Percentiles rank a stretch among this genome's conserved stretches.
Evolutionary conservation across 2,797 vertebrate genomes (phyloP).

Genomic region (Cyclura pinguis): DNA sequence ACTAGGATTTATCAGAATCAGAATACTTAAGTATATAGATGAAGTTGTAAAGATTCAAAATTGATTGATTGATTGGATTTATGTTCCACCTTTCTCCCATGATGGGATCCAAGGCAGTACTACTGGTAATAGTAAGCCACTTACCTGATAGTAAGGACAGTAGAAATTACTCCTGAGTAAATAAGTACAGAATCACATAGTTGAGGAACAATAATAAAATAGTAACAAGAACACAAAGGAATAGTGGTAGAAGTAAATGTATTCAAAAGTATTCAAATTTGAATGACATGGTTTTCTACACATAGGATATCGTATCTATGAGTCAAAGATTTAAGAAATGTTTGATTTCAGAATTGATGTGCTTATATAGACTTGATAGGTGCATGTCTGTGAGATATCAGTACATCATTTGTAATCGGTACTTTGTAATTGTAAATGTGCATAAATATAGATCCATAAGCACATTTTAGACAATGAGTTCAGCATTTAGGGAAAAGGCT

Average conservation of each 20-base stretch:
- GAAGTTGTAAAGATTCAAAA: background rate
- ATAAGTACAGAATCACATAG: background rate
- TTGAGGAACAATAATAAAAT: background rate
- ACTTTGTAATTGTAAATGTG: background rate
- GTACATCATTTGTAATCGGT: background rate
- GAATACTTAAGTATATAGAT: background rate
- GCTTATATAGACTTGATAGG: background rate
- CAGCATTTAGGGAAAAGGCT: background rate
- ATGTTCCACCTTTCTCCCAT: no score
- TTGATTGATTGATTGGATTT: background rate
- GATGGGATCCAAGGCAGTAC: no score
- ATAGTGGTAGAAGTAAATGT: background rate
- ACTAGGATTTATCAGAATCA: background rate
- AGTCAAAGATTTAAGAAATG: background rate
- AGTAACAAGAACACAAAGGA: background rate
- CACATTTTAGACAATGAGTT: background rate
- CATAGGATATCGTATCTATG: background rate
- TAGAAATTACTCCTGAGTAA: background rate
- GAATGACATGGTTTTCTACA: background rate
- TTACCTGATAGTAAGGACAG: background rate
- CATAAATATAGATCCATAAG: background rate
- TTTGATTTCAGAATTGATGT: background rate
- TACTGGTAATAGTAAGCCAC: background rate
- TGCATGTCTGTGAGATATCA: background rate
- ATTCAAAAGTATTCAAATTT: background rate